phyloP scores from a whole-genome alignment of 1,140 invertebrate species.

The Eurosta solidaginis region DNA sequence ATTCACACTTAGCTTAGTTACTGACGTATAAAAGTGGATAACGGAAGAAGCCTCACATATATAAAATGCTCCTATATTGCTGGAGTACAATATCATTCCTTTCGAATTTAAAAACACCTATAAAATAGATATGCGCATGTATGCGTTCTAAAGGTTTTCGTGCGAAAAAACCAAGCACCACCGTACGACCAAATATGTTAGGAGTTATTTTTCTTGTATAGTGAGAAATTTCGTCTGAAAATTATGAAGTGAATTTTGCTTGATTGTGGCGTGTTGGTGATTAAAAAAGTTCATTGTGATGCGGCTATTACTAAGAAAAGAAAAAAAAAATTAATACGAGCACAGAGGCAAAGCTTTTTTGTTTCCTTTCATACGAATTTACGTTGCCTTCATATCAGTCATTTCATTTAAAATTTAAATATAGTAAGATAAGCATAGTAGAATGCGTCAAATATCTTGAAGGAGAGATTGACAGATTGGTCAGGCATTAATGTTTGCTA shows the following conservation, averaged over 20 bases:
- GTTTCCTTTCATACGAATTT: background rate
- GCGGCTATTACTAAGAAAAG: no score
- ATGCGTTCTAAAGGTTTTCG: no score
- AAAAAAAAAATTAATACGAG: background rate
- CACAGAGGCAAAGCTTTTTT: background rate
- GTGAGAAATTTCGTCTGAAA: constrained; percentile 12
- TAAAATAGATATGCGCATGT: no score
- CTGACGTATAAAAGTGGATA: no score
- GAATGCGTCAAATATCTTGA: background rate
- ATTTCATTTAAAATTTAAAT: constrained; percentile 18
- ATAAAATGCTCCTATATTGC: no score
- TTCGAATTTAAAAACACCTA: no score
- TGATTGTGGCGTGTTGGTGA: background rate
- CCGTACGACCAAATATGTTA: no score
- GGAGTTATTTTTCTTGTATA: no score
- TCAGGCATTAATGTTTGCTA: background rate
- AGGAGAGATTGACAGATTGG: background rate
- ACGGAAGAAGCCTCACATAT: no score
- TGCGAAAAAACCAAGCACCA: no score
- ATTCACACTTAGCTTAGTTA: no score
- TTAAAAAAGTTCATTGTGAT: background rate
- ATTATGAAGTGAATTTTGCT: constrained; percentile 2
- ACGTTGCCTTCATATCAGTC: background rate
- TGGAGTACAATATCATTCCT: no score
- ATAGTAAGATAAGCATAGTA: background rate